Percentiles rank a stretch among this genome's conserved stretches.
These are phyloP conservation scores for Casuarius casuarius DNA, from an alignment of 2,113 vertebrate genomes.

Conservation along the genomic window DNA sequence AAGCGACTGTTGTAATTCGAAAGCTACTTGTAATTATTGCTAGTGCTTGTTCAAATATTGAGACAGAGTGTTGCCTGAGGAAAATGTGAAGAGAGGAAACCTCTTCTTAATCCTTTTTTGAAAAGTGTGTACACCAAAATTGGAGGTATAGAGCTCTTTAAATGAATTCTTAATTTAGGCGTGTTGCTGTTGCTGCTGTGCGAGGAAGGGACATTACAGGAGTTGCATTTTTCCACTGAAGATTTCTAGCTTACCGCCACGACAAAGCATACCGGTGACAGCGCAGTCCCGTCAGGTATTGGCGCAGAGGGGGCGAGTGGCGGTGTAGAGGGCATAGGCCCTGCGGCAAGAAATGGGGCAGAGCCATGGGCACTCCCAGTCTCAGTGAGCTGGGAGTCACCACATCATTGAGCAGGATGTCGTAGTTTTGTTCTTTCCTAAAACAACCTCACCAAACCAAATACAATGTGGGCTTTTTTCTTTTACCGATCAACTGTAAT, in stretches of 20 bases:
- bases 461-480: neutral
- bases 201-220: neutral
- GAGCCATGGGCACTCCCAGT: neutral
- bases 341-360: neutral
- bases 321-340: rapidly evolving
- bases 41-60: neutral
- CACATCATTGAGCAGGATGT: rapidly evolving
- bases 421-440: neutral
- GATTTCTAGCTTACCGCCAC: neutral
- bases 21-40: neutral
- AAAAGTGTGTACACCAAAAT: neutral
- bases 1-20: neutral
- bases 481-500: neutral
- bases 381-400: neutral
- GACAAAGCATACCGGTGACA: rapidly evolving
- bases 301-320: too few species aligned
- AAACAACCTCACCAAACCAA: neutral
- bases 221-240: neutral
- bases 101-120: neutral
- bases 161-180: neutral
- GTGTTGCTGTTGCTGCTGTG: neutral
- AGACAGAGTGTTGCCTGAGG: neutral
- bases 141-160: neutral
- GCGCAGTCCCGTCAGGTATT: neutral
- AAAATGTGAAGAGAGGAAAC: neutral